A percentile compares a stretch with the other conserved stretches of the same genome.
Conservation (phyloP, 2,113 vertebrate species). For the Onychorhynchus coronatus region DNA sequence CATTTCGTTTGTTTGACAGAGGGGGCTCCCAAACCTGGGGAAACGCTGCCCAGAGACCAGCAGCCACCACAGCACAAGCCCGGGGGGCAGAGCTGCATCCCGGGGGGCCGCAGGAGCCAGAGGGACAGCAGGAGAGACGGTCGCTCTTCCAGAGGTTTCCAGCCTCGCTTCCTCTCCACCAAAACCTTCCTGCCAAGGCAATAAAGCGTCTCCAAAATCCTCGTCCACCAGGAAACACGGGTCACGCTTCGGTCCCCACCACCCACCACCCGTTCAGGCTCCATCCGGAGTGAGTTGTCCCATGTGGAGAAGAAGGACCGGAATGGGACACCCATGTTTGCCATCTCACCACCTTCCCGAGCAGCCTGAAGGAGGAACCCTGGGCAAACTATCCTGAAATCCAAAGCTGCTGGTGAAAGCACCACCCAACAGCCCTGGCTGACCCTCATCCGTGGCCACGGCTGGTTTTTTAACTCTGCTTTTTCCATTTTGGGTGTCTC, state of each 20-base stretch:
- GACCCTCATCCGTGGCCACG: neutral
- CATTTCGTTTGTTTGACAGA: neutral
- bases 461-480: neutral
- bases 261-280: neutral
- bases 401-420: neutral
- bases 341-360: neutral
- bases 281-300: accelerated
- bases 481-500: neutral
- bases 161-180: neutral
- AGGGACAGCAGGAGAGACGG: neutral
- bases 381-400: neutral
- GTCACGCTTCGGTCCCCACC: neutral
- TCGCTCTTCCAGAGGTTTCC: neutral
- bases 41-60: neutral
- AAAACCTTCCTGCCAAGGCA: slow-evolving; percentile 29
- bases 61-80: neutral
- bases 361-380: neutral
- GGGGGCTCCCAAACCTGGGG: neutral
- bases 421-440: neutral
- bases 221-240: neutral
- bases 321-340: neutral
- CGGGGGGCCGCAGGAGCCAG: neutral
- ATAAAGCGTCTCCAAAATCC: slow-evolving; percentile 9
- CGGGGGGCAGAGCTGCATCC: neutral
- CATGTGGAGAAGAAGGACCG: neutral